Percentiles rank a stretch among this genome's conserved stretches.
These are phyloP conservation scores for Potamarius usumacintae DNA, from an alignment of 2,113 vertebrate species.

Conservation along the genomic window DNA sequence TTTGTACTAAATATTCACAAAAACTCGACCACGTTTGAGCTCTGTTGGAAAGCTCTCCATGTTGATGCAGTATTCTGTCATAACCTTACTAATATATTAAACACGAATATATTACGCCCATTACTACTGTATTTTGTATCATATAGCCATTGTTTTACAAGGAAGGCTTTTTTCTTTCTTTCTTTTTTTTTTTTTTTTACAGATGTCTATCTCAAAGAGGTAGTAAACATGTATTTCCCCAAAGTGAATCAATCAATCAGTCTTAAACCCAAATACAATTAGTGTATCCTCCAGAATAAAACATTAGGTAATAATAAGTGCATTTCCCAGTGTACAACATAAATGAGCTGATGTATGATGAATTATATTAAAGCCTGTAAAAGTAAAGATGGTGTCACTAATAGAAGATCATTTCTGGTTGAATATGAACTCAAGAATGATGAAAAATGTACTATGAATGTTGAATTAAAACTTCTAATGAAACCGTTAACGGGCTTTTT, in stretches of 20 bases:
- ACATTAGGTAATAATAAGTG: slow-evolving; percentile 8
- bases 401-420: slow-evolving; percentile 55
- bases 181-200: background rate
- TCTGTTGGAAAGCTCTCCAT: slow-evolving; percentile 47
- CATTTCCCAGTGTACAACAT: slow-evolving; percentile 54
- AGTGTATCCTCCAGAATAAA: slow-evolving; percentile 6
- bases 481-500: slow-evolving; percentile 52
- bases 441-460: slow-evolving; percentile 73
- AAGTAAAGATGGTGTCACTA: slow-evolving; percentile 49
- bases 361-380: slow-evolving; percentile 52
- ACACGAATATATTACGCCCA: slow-evolving; percentile 62
- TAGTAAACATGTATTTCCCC: slow-evolving; percentile 23
- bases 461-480: slow-evolving; percentile 75
- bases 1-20: slow-evolving; percentile 10
- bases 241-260: slow-evolving; percentile 31
- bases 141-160: slow-evolving; percentile 51
- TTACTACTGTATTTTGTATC: slow-evolving; percentile 75
- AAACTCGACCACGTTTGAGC: slow-evolving; percentile 22
- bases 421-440: slow-evolving; percentile 67
- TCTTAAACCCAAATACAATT: slow-evolving; percentile 15
- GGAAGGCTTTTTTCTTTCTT: background rate
- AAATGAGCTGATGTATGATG: slow-evolving; percentile 42
- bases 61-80: slow-evolving; percentile 42
- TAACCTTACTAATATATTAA: slow-evolving; percentile 69
- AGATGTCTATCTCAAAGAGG: slow-evolving; percentile 17